These are phyloP conservation scores for Nesoenas mayeri DNA, from an alignment of 2,113 vertebrate species.

Conservation along the genomic window DNA sequence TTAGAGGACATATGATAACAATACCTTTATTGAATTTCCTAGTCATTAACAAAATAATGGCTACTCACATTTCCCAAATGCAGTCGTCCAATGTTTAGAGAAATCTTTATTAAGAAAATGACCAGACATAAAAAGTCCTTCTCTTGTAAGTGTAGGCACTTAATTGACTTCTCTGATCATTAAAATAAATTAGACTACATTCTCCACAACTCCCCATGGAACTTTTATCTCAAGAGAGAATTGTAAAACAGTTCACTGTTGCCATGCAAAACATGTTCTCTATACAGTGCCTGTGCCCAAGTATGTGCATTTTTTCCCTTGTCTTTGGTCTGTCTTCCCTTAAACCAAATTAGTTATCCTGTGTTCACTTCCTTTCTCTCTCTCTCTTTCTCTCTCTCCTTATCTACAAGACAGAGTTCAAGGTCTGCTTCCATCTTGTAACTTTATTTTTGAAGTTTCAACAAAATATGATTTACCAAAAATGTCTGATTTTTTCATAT, in stretches of 20 bases:
- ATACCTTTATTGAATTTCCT: constrained; percentile 1
- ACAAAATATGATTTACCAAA: background rate
- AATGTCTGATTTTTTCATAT: background rate
- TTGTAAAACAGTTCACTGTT: constrained; percentile 30
- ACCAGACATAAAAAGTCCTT: constrained; percentile 49
- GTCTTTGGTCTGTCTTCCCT: background rate
- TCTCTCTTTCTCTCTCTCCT: background rate
- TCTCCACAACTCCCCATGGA: constrained; percentile 52
- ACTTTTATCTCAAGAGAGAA: constrained; percentile 57
- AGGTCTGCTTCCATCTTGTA: background rate
- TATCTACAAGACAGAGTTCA: background rate
- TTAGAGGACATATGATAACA: background rate
- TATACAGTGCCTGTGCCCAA: background rate
- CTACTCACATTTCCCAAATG: constrained; percentile 25
- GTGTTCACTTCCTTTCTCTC: background rate
- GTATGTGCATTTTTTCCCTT: background rate
- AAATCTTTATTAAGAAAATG: constrained; percentile 58
- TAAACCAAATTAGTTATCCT: background rate
- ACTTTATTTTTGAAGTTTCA: background rate
- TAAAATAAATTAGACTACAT: constrained; percentile 64
- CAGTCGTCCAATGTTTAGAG: background rate
- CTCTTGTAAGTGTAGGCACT: constrained; percentile 27
- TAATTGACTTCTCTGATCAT: constrained; percentile 61
- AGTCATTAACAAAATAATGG: constrained; percentile 21
- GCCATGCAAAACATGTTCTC: background rate